A percentile compares a stretch with the other conserved stretches of the same genome.
Conservation (phyloP, 2,888 invertebrate genomes). For the Caenorhabditis sp. region DNA sequence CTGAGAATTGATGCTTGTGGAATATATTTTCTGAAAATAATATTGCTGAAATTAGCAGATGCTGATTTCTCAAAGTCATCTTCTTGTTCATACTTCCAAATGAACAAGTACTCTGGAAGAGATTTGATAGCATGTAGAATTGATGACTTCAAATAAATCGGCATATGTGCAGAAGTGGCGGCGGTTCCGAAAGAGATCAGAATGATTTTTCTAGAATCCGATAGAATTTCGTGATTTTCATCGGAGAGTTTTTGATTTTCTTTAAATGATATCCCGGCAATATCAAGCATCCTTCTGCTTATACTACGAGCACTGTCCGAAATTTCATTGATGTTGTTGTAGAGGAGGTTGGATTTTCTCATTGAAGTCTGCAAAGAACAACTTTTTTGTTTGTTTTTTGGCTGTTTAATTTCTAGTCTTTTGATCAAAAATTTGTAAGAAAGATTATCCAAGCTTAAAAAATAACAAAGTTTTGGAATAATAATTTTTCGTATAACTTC, state of each 20-base stretch:
- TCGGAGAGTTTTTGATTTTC: conserved; percentile 7
- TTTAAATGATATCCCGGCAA: conserved; percentile 45
- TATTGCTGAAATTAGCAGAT: conserved; percentile 7
- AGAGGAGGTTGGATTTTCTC: conserved; percentile 29
- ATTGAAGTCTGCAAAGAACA: conserved; percentile 8
- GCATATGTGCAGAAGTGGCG: conserved; percentile 45
- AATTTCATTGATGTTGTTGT: conserved; percentile 26
- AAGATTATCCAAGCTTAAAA: too few relatives aligned
- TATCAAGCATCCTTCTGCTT: conserved; percentile 30
- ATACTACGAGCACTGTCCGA: conserved; percentile 21
- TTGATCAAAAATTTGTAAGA: too few relatives aligned
- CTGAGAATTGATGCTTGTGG: conserved; percentile 32
- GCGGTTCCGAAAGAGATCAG: conserved; percentile 52
- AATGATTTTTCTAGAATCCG: conserved; percentile 22
- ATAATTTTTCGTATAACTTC: too few relatives aligned
- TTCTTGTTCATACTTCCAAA: conserved; percentile 51
- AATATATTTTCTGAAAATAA: conserved; percentile 30
- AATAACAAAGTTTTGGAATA: too few relatives aligned
- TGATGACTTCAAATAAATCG: conserved; percentile 30
- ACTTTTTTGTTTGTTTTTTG: too few relatives aligned
- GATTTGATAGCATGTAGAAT: conserved; percentile 31
- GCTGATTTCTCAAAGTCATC: conserved; percentile 24
- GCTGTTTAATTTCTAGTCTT: too few relatives aligned
- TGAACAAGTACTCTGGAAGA: conserved; percentile 44
- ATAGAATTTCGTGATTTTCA: conserved; percentile 15